Evolutionary conservation across 1,140 invertebrate species (phyloP).

Genomic region (Tetranychus urticae): DNA sequence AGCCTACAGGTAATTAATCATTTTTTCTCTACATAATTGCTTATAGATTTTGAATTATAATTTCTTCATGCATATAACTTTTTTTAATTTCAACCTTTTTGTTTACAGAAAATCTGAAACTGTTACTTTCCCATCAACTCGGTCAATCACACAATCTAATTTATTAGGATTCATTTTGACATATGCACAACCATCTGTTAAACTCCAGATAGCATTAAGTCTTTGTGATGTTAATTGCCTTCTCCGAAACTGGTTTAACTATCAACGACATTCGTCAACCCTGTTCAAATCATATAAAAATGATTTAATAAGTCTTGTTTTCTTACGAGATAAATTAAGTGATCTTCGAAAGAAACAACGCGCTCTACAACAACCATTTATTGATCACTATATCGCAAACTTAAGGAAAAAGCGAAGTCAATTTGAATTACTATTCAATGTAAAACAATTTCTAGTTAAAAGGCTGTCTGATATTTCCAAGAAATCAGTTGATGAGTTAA

Average conservation of each 20-base stretch:
- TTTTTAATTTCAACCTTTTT: constrained; percentile 16
- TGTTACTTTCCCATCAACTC: constrained; percentile 34
- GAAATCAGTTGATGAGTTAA: too few species aligned
- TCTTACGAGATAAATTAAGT: too few species aligned
- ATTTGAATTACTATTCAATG: too few species aligned
- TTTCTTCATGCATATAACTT: background rate
- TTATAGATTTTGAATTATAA: background rate
- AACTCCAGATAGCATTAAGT: background rate
- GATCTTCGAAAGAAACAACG: too few species aligned
- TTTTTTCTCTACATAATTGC: background rate
- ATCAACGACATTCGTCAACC: background rate
- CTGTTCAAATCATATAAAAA: too few species aligned
- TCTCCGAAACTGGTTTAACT: background rate
- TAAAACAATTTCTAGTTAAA: too few species aligned
- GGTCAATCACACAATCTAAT: constrained; percentile 37
- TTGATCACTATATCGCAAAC: too few species aligned
- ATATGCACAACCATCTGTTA: constrained; percentile 19
- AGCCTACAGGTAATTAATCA: constrained; percentile 27
- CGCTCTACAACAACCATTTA: too few species aligned
- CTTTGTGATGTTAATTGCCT: background rate
- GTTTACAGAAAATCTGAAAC: constrained; percentile 41
- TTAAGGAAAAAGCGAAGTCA: too few species aligned
- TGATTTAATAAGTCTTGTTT: too few species aligned
- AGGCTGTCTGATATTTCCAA: too few species aligned
- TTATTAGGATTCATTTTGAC: constrained; percentile 43